Evolutionary conservation across 1,140 invertebrate species (phyloP), one percentile per base, ranked within the genome.

Genomic region (Mya arenaria): DNA sequence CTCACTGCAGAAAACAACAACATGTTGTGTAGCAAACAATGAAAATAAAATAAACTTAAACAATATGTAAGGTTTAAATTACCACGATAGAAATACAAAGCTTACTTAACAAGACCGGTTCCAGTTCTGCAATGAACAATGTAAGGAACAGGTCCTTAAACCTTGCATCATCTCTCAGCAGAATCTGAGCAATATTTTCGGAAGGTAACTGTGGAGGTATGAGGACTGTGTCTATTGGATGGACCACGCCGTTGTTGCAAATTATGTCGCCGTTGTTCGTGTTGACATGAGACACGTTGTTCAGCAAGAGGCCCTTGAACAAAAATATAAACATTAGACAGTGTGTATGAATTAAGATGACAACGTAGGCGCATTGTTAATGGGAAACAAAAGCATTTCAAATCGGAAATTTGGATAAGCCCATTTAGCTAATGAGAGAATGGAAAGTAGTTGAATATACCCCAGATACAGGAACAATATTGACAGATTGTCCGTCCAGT

Each of bases 151-250:
- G 34, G 28, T 79, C 65, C n/a, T 37, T 55, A 34, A 79, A 69
- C 19, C 65, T 30, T 4, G 37, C 25, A n/a, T 79, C 77, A 15
- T 78, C 44, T 28, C 48, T 44, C 0, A 79, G 19, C 10, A 79
- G 23, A 19, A 69, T 0, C 28, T 79, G 63, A 1, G 30, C 10
- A 15, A 79, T 69, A n/a, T 28, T 79, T 2, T 56, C 28, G 3
- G 63, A 68, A 2, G 77, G 52, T 10, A 79, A 19, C n/a, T 37
- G 32, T 5, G 63, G 52, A 8, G 77, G 77, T 17, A 79, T 39
- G 17, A 79, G 65, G 1, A 79, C 65, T n/a, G 34, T 32, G 65
- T 79, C 52, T n/a, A 79, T 79, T 25, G 41, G 39, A n/a, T 79
- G 77, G 15, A 79, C 56, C 8, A 79, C 66, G 4, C 77, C 77